Percentiles rank a stretch among this genome's conserved stretches.
phyloP scores from a whole-genome alignment of 2,797 vertebrate genomes.

The Ispidina lecontei region DNA sequence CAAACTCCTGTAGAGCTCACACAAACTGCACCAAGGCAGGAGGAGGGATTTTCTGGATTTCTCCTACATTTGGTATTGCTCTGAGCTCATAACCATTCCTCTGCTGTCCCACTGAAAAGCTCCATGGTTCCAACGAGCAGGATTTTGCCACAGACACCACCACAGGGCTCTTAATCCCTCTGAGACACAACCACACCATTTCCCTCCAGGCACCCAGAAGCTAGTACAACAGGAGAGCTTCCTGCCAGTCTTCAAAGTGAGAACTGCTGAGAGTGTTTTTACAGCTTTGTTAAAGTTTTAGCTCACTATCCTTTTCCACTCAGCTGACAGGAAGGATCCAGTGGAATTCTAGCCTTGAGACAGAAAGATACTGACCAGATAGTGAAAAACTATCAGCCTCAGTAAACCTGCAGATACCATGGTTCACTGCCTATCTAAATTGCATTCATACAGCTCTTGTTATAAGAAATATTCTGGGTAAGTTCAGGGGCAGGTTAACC shows the following conservation, averaged over 20 bases:
- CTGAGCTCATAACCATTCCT: background rate
- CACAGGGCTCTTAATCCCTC: background rate
- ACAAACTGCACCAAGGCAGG: background rate
- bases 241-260: background rate
- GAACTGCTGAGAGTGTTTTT: background rate
- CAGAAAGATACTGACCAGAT: background rate
- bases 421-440: conserved; percentile 21
- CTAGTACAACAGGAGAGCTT: background rate
- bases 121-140: background rate
- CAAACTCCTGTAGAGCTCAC: background rate
- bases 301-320: background rate
- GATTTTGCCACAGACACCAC: background rate
- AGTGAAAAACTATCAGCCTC: background rate
- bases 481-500: conserved; percentile 11
- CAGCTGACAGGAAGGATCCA: background rate
- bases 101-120: background rate
- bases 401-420: background rate
- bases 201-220: background rate
- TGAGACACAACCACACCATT: rapidly evolving
- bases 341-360: background rate
- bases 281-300: background rate
- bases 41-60: background rate
- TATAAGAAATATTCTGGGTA: background rate
- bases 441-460: background rate
- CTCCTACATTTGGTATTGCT: background rate